These are phyloP conservation scores for Brachionus paranguensis DNA, from an alignment of 1,140 invertebrate genomes.

Conservation along the genomic window DNA sequence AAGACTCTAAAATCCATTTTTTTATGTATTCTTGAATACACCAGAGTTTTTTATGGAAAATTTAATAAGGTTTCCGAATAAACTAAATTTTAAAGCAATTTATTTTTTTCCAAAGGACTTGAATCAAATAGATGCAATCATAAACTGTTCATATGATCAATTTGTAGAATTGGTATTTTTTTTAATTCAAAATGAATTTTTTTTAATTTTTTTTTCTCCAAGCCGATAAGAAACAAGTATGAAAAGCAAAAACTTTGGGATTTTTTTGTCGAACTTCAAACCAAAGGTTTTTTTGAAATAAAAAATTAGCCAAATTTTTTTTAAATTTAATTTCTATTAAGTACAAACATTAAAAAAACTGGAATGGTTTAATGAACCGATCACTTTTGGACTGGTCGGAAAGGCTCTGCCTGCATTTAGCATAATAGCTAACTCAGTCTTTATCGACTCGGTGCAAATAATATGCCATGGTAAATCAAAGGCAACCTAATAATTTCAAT, in stretches of 20 bases:
- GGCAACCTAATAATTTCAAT: background rate
- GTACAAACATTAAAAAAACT: slow-evolving; percentile 17
- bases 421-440: background rate
- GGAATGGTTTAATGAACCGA: slow-evolving; percentile 36
- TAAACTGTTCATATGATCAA: slow-evolving; percentile 31
- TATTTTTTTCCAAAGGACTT: slow-evolving; percentile 3
- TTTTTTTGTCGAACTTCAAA: slow-evolving; percentile 26
- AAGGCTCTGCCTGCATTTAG: background rate
- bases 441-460: slow-evolving; percentile 10
- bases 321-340: background rate
- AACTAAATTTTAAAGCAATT: background rate
- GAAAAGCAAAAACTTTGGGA: slow-evolving; percentile 29
- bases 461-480: slow-evolving; percentile 17
- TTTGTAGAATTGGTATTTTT: slow-evolving; percentile 14
- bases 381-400: slow-evolving; percentile 3
- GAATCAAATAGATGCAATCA: slow-evolving; percentile 19
- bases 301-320: background rate
- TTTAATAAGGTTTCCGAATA: no score
- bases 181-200: background rate
- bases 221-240: background rate
- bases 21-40: background rate
- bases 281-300: background rate
- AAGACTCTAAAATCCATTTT: background rate
- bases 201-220: background rate
- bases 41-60: background rate